Percentiles rank a stretch among this genome's conserved stretches.
Evolutionary conservation across 2,888 invertebrate species (phyloP).

Genomic region (Geotrupes spiniger): DNA sequence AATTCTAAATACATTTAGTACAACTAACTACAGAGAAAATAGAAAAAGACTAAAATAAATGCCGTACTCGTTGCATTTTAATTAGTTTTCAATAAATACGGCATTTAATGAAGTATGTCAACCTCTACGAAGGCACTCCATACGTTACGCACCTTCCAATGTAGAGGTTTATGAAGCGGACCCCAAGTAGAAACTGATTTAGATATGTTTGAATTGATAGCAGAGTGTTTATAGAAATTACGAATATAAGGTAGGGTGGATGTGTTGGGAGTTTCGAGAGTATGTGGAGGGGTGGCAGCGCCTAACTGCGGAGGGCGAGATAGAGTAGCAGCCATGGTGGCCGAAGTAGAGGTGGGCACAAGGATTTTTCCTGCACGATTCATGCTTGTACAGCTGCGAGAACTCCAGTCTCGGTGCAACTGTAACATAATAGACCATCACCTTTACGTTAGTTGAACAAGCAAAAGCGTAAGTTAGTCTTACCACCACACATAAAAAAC

Average conservation of each 20-base stretch:
- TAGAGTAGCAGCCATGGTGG: conserved; percentile 50
- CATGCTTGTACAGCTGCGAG: conserved; percentile 52
- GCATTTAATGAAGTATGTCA: background rate
- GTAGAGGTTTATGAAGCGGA: conserved; percentile 62
- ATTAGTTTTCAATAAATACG: too few species aligned
- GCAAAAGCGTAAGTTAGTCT: conserved; percentile 32
- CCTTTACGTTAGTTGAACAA: conserved; percentile 20
- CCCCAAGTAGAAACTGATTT: conserved; percentile 64
- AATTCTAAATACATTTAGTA: too few species aligned
- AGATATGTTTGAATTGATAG: conserved; percentile 55
- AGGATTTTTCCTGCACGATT: conserved; percentile 49
- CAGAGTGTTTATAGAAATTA: conserved; percentile 49
- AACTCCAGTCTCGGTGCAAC: conserved; percentile 54
- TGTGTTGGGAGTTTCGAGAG: conserved; percentile 47
- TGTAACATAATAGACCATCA: conserved; percentile 40
- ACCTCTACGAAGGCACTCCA: conserved; percentile 20
- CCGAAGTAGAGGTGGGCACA: conserved; percentile 48
- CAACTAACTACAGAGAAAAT: too few species aligned
- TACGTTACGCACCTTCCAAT: conserved; percentile 59
- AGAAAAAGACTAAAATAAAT: too few species aligned
- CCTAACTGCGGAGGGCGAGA: conserved; percentile 41
- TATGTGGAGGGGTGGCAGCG: conserved; percentile 41
- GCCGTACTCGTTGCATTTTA: too few species aligned
- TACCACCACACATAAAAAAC: conserved; percentile 29
- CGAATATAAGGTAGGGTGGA: conserved; percentile 52